Percentiles rank a stretch among this genome's conserved stretches.
Evolutionary conservation across 1,140 invertebrate genomes (phyloP).

Genomic region (Doryteuthis pealeii): DNA sequence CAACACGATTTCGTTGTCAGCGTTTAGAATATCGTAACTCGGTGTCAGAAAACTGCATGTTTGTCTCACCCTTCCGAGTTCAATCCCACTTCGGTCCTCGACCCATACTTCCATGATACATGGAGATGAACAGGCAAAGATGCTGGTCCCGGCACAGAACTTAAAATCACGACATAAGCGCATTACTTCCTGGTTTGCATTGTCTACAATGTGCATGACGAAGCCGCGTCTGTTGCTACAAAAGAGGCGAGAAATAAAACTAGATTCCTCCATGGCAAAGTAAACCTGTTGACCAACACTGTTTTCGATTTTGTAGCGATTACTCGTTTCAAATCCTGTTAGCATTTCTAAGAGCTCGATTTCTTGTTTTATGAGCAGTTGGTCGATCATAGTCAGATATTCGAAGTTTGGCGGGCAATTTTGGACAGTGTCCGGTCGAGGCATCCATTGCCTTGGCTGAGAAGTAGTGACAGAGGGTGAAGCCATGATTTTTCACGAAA

Average conservation of each 20-base stretch:
- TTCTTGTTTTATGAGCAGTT: too few relatives aligned
- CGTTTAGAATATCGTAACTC: conserved; percentile 77
- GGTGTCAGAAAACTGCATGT: conserved; percentile 78
- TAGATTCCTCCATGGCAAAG: not conserved
- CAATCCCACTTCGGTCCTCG: conserved; percentile 57
- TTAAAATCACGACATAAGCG: not conserved
- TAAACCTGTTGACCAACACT: not conserved
- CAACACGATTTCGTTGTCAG: conserved; percentile 35
- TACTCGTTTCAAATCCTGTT: not conserved
- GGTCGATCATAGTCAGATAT: too few relatives aligned
- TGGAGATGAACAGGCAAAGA: not conserved
- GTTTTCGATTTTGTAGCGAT: not conserved
- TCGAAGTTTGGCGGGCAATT: too few relatives aligned
- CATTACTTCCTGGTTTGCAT: not conserved
- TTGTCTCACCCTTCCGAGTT: conserved; percentile 79
- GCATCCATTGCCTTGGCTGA: too few relatives aligned
- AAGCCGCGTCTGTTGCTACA: not conserved
- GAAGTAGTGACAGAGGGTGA: too few relatives aligned
- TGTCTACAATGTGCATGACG: not conserved
- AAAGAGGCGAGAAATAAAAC: not conserved
- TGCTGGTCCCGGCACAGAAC: not conserved
- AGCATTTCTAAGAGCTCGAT: not conserved
- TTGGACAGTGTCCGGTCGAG: too few relatives aligned
- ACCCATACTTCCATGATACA: conserved; percentile 39
- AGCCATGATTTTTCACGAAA: too few relatives aligned